Base-by-base conservation (phyloP, 2,797 vertebrate genomes). In the Pseudochromis fuscus region DNA sequence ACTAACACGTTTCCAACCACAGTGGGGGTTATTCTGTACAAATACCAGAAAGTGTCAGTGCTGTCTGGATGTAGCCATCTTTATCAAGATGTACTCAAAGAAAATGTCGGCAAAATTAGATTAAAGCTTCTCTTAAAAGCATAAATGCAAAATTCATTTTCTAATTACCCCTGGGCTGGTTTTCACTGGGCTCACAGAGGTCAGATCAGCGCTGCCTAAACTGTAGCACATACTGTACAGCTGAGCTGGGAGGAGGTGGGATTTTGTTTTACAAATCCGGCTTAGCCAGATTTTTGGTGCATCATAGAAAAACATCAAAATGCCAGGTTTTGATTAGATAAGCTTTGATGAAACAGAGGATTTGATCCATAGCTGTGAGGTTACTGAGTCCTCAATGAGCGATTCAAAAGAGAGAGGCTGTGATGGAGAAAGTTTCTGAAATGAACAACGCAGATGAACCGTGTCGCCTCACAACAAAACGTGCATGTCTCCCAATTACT, bases 231-330 rank as follows among this genome's bases (percentile, higher is more conserved):
- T 24, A 69, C 58, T 77, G 75, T 75, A 57, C 62, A 70, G 82
- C 67, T 66, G 58, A 69, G 72, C 53, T 19, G 11, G 52, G 51
- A 67, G 57, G 68, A 51, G 66, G 42, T 65, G 69, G 84, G 82
- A 78, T 81, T 89, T 89, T 33, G 55, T 68, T 72, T 75, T 70
- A 72, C 76, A 90, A 92, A 92, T 91, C 89, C 85, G 30, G 89
- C 82, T 91, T 88, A 91, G 69, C 42, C 72, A 87, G 80, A 86
- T 90, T 90, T 88, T 75, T 66, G 84, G 67, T 62, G 79, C 79
- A 88, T 87, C 67, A 85, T 73, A 75, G 72, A 66, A 79, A 72
- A 85, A 86, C 75, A 88, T 84, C 69, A 87, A 86, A 89, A 89
- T 67, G 77, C 57, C n/a, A 70, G 84, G 75, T 79, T 88, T 73